These are phyloP conservation scores for Pasiphila rectangulata DNA, from an alignment of 2,888 invertebrate genomes.

Conservation along the genomic window DNA sequence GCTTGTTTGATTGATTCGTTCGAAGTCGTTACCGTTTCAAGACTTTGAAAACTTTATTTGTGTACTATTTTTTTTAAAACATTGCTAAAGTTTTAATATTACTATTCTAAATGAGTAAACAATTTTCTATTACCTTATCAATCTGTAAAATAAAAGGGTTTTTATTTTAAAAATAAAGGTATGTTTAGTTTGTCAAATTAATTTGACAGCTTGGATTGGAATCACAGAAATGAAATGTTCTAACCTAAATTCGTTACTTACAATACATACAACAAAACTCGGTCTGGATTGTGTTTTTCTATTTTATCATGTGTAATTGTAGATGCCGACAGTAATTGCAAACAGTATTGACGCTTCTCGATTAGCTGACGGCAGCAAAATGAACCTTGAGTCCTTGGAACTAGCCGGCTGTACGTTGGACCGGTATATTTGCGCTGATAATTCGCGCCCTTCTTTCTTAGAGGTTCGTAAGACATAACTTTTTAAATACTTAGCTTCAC, in stretches of 20 bases:
- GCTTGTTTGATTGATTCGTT: not conserved
- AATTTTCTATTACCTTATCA: not conserved
- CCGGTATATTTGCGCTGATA: slow-evolving; percentile 85
- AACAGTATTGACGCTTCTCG: slow-evolving; percentile 56
- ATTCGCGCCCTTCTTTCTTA: slow-evolving; percentile 85
- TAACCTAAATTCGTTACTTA: slow-evolving; percentile 44
- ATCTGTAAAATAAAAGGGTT: not conserved
- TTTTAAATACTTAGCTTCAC: not conserved
- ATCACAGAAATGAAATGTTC: too few species aligned
- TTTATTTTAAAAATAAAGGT: slow-evolving; percentile 12
- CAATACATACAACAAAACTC: slow-evolving; percentile 30
- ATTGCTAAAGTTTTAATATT: too few species aligned
- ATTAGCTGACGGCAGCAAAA: slow-evolving; percentile 60
- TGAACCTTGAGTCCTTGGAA: slow-evolving; percentile 85
- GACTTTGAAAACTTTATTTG: slow-evolving; percentile 5
- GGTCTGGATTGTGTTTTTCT: slow-evolving; percentile 29
- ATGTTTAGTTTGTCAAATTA: slow-evolving; percentile 3
- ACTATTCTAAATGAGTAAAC: not conserved
- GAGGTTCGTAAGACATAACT: slow-evolving; percentile 64
- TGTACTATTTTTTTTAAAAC: too few species aligned
- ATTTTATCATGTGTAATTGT: slow-evolving; percentile 44
- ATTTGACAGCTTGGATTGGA: slow-evolving; percentile 11
- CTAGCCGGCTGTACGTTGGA: slow-evolving; percentile 90
- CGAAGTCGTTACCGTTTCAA: slow-evolving; percentile 1
- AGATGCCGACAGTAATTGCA: slow-evolving; percentile 67